Percentiles rank a stretch among this genome's conserved stretches.
phyloP scores from a whole-genome alignment of 2,797 vertebrate genomes.

The Rousettus madagascariensis region DNA sequence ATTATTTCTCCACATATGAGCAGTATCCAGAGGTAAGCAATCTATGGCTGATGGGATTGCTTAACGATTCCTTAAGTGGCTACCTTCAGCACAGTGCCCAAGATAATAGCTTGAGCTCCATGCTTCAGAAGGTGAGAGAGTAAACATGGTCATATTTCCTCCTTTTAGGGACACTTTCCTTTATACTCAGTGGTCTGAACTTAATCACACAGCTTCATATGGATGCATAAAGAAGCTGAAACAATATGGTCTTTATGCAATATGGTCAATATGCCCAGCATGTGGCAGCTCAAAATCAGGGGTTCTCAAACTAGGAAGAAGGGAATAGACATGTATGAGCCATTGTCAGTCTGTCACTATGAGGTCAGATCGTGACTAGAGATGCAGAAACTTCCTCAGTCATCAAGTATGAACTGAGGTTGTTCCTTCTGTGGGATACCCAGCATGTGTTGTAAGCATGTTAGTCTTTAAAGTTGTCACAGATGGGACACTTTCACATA shows the following conservation, averaged over 20 bases:
- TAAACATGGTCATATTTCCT: background rate
- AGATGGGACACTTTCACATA: background rate
- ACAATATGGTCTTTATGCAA: background rate
- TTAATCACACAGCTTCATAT: background rate
- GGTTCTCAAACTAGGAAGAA: background rate
- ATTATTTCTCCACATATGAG: background rate
- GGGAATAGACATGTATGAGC: background rate
- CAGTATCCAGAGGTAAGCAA: background rate
- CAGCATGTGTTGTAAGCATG: background rate
- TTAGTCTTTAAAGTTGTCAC: background rate
- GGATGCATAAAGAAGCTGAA: background rate
- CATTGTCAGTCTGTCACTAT: background rate
- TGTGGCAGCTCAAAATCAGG: background rate
- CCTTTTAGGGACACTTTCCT: background rate
- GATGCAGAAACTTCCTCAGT: background rate
- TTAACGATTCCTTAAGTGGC: background rate
- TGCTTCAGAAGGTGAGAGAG: background rate
- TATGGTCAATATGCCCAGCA: background rate
- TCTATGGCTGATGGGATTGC: too few relatives aligned
- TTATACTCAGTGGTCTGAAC: background rate
- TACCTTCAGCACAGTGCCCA: background rate
- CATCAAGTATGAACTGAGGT: background rate
- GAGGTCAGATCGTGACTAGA: background rate
- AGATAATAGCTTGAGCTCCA: background rate
- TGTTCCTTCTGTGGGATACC: background rate